Evolutionary conservation across 2,797 vertebrate species (phyloP), one percentile per base, ranked within the genome.

Genomic region (Lateolabrax maculatus): DNA sequence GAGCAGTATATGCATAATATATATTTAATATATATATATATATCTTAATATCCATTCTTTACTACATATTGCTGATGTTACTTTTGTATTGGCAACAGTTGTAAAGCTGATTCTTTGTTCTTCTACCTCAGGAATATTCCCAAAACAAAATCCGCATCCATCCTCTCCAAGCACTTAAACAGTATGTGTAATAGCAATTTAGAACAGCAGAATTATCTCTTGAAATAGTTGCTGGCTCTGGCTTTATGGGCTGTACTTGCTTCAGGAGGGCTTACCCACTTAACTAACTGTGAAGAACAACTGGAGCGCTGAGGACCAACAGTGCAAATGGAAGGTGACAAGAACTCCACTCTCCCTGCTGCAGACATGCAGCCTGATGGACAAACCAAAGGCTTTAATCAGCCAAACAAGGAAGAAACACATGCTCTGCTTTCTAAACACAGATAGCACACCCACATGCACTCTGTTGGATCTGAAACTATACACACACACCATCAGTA

Each of bases 351-450:
- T 81, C 77, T 65, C 29, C 21, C 55, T 46, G 71, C 68, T 77
- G 87, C 72, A 71, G 81, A 87, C 84, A 44, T 56, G 36, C 74
- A 56, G 77, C 71, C 73, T 89, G 87, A 91, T 84, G 86, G 81
- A 76, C 85, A 83, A 85, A 87, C 80, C 83, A 27, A 83, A 84
- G 72, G 65, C 88, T 93, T 91, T 93, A 92, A 93, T 93, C 91
- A 92, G 79, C 68, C 72, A 58, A 75, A 86, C 81, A 48, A 69
- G 84, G 66, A 75, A 74, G 65, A 81, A 80, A 85, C 88, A 89
- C 71, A 80, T 81, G 86, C 69, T 75, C 9, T 1, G 27, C 72
- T 83, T 64, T 51, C 60, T 73, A 71, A 87, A 84, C 77, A 81
- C 76, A 74, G 73, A 19, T 53, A 71, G n/a, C 6, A 75, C 31